Conservation (phyloP, 2,113 vertebrate species). For the Siphamia tubifer region DNA sequence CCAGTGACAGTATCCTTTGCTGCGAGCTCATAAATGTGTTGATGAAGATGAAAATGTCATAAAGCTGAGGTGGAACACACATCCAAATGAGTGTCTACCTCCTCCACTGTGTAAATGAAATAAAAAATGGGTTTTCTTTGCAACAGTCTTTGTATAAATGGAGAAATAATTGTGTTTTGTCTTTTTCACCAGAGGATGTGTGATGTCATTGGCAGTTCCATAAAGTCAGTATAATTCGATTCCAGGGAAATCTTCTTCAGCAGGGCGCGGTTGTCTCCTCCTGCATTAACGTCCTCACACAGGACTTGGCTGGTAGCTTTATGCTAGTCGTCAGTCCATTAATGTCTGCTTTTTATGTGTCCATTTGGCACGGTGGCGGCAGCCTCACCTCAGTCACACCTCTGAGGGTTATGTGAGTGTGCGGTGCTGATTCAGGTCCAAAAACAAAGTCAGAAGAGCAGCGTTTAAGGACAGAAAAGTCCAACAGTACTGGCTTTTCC, state of each 20-base stretch:
- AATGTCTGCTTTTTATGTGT: slow-evolving; percentile 68
- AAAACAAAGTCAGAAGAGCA: not conserved
- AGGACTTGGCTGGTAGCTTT: slow-evolving; percentile 49
- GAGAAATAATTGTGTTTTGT: slow-evolving; percentile 58
- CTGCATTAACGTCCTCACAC: slow-evolving; percentile 9
- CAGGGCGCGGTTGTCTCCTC: slow-evolving; percentile 35
- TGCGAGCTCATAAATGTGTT: not conserved
- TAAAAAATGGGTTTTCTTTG: slow-evolving; percentile 1
- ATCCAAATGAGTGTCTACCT: not conserved
- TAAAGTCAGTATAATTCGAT: slow-evolving; percentile 60
- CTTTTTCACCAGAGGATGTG: slow-evolving; percentile 19
- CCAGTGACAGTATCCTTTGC: not conserved
- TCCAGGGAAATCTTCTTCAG: slow-evolving; percentile 43
- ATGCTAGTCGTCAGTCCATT: slow-evolving; percentile 67
- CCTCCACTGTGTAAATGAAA: slow-evolving; percentile 8
- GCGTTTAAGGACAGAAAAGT: too few species aligned
- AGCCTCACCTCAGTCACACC: slow-evolving; percentile 47
- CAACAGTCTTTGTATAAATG: slow-evolving; percentile 27
- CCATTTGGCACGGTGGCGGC: slow-evolving; percentile 65
- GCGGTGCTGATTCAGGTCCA: slow-evolving; percentile 35
- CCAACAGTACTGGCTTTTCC: too few species aligned
- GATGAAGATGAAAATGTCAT: not conserved
- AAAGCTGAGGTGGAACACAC: not conserved
- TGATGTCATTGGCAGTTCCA: slow-evolving; percentile 59
- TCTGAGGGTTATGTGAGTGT: slow-evolving; percentile 33